Percentiles rank a stretch among this genome's conserved stretches.
Conservation (phyloP, 2,113 vertebrate genomes). For the Daboia siamensis region DNA sequence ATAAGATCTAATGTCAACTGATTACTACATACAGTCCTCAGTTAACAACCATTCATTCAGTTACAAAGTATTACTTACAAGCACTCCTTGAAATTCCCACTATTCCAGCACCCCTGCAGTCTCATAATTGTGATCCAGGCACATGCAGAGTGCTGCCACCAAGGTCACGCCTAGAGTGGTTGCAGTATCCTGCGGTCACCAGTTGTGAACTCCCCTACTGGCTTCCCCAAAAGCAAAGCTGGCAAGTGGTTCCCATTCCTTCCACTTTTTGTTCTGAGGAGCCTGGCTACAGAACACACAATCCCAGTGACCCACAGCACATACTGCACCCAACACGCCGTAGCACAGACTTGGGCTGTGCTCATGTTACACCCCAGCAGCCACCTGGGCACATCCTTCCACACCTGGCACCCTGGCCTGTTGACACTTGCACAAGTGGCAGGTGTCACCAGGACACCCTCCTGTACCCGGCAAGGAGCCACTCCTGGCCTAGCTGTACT, state of each 20-base stretch:
- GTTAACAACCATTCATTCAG: not conserved
- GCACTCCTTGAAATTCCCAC: not conserved
- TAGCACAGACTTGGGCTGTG: too few species aligned
- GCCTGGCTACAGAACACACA: not conserved
- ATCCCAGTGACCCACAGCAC: not conserved
- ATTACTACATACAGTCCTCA: slow-evolving; percentile 32
- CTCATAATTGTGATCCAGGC: not conserved
- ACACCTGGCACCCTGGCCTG: not conserved
- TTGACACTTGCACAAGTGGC: not conserved
- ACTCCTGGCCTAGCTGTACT: not conserved
- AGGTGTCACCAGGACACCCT: not conserved
- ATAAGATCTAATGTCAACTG: slow-evolving; percentile 26
- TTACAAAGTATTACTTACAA: not conserved
- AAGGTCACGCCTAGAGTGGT: not conserved
- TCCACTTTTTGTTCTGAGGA: not conserved
- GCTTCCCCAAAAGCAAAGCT: not conserved
- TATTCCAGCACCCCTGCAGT: not conserved
- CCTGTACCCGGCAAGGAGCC: not conserved
- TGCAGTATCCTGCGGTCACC: not conserved
- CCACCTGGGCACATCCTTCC: not conserved
- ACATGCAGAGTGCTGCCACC: not conserved
- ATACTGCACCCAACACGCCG: too few species aligned
- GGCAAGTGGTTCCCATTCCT: not conserved
- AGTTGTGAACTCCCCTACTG: not conserved
- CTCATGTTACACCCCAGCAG: not conserved